phyloP scores from a whole-genome alignment of 2,113 vertebrate species.

The Corvus hawaiiensis region DNA sequence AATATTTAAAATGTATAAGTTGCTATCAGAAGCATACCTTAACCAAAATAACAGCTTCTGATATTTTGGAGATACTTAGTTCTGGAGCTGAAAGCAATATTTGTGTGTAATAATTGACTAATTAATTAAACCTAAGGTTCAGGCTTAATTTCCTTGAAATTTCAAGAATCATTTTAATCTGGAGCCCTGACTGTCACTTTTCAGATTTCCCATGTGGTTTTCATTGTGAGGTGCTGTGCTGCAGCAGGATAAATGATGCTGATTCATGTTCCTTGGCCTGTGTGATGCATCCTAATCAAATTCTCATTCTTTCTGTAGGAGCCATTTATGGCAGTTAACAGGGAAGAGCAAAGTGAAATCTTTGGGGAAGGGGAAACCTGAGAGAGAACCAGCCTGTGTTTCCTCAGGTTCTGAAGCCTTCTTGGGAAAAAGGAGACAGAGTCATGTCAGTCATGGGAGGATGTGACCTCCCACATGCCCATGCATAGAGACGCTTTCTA shows the following conservation, averaged over 20 bases:
- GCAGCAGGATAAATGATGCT: background rate
- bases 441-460: background rate
- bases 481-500: accelerated
- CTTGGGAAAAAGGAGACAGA: background rate
- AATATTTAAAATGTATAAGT: background rate
- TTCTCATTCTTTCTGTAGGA: background rate
- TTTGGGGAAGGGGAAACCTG: background rate
- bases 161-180: background rate
- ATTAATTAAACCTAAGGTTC: background rate
- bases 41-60: background rate
- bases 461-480: background rate
- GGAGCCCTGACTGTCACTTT: background rate
- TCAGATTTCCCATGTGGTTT: background rate
- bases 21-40: background rate
- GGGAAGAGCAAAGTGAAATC: background rate
- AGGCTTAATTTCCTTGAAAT: background rate
- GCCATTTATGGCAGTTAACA: background rate
- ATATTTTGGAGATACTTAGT: background rate
- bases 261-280: background rate
- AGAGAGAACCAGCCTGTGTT: background rate
- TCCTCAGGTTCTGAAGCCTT: background rate
- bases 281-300: background rate
- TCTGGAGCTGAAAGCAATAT: background rate
- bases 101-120: background rate
- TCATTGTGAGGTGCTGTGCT: background rate